A percentile compares a stretch with the other conserved stretches of the same genome.
These are phyloP conservation scores for Lates calcarifer DNA, from an alignment of 2,113 vertebrate genomes.

Conservation along the genomic window DNA sequence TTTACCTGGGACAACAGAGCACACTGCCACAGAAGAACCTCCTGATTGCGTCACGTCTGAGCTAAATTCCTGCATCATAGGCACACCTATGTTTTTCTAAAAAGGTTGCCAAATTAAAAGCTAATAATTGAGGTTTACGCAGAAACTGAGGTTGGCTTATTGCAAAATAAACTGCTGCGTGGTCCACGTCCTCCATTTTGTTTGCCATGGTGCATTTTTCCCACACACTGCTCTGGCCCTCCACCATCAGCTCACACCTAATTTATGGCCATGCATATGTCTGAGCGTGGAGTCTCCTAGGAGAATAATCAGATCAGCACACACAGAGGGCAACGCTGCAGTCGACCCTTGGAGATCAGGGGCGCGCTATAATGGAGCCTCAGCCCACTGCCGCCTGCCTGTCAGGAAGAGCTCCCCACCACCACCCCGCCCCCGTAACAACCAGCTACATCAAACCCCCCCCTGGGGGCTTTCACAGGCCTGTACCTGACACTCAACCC, in stretches of 20 bases:
- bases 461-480: slow-evolving; percentile 73
- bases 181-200: slow-evolving; percentile 79
- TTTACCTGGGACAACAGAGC: slow-evolving; percentile 83
- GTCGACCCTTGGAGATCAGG: slow-evolving; percentile 82
- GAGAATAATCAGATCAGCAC: slow-evolving; percentile 88
- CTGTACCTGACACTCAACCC: slow-evolving; percentile 75
- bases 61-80: slow-evolving; percentile 50
- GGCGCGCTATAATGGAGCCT: slow-evolving; percentile 77
- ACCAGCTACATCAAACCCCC: slow-evolving; percentile 61
- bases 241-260: slow-evolving; percentile 80
- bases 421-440: too few species aligned
- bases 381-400: slow-evolving; percentile 74
- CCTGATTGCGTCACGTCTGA: slow-evolving; percentile 73
- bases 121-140: slow-evolving; percentile 40
- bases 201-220: slow-evolving; percentile 76
- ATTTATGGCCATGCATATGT: slow-evolving; percentile 85
- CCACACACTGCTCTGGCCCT: slow-evolving; percentile 71
- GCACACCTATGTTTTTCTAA: slow-evolving; percentile 64
- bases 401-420: slow-evolving; percentile 77
- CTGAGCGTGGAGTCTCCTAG: slow-evolving; percentile 83
- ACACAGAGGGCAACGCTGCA: slow-evolving; percentile 81
- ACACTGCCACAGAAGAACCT: slow-evolving; percentile 60
- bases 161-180: slow-evolving; percentile 28
- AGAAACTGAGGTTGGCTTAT: neutral
- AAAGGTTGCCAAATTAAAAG: slow-evolving; percentile 42